A percentile compares a stretch with the other conserved stretches of the same genome.
Evolutionary conservation across 2,888 invertebrate species (phyloP).

Genomic region (Leptura quadrifasciata): DNA sequence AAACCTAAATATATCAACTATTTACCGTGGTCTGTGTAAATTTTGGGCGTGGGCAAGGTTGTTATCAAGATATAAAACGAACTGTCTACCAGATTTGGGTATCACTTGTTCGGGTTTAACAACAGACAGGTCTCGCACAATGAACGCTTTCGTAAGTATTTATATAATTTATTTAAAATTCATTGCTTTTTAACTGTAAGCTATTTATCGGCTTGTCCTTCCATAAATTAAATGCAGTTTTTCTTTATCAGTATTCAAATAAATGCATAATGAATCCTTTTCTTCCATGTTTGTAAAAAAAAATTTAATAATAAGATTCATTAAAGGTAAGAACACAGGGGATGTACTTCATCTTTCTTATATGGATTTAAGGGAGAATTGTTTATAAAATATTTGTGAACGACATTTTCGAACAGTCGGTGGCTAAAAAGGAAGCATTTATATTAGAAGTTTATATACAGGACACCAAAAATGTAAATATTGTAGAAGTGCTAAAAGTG

Average conservation of each 20-base stretch:
- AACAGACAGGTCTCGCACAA: constrained; percentile 55
- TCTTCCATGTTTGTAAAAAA: too few species aligned
- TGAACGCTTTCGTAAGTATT: constrained; percentile 55
- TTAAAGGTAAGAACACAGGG: background rate
- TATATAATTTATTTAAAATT: background rate
- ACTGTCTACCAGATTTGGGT: constrained; percentile 56
- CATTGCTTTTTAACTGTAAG: background rate
- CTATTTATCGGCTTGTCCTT: background rate
- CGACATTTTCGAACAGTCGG: too few species aligned
- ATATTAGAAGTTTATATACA: too few species aligned
- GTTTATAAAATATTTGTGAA: too few species aligned
- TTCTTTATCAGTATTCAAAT: background rate
- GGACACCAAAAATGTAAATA: too few species aligned
- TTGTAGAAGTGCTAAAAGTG: too few species aligned
- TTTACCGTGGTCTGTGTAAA: constrained; percentile 45
- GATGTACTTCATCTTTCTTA: too few species aligned
- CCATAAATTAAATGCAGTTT: background rate
- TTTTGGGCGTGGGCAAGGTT: constrained; percentile 63
- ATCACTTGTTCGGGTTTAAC: constrained; percentile 64
- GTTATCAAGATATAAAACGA: constrained; percentile 60
- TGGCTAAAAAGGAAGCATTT: too few species aligned
- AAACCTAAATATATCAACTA: constrained; percentile 38
- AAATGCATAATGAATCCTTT: background rate
- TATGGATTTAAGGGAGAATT: too few species aligned
- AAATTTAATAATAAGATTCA: too few species aligned